Evolutionary conservation across 2,888 invertebrate species (phyloP), one percentile per base, ranked within the genome.

Genomic region (Ommatoiulus sabulosus): DNA sequence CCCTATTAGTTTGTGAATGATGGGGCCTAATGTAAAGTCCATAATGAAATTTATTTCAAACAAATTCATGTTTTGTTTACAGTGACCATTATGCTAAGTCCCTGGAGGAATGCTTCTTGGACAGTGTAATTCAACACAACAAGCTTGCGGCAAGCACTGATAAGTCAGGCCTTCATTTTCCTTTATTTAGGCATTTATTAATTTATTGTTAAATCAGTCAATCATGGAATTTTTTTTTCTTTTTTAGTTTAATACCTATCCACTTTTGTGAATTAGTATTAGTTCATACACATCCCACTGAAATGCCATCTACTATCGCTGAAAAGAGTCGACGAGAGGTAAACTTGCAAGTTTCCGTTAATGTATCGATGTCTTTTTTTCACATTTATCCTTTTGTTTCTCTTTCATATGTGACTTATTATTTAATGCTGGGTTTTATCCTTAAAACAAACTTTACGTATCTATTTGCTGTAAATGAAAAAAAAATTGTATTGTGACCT

Each of bases 191-290:
- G 63, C 20, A 44, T 87, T 86, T 5, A 5, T 44, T 86, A 24
- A 43, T 43, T 43, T 86, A 43, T 5, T 7, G 44, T 44, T 86
- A 44, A n/a, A 87, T 6, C 89, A 86, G 89, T 84, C 90, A 46
- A 46, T 46, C 46, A 46, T 46, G 5, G 46, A 46, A 46, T 46
- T 46, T 5, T 46, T 8, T 46, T 7, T 46, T 46, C 8, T 80
- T 15, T 7, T 80, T 80, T 91, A 93, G 96, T 91, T 93, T 95
- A 87, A 93, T 97, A 90, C 94, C 95, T 0, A 95, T 98, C 90
- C 95, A 97, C 92, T 96, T 97, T 92, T 97, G 97, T 91, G 97
- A 98, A 92, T 93, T 99, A 91, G 96, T 98, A 0, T 95, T 98
- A 89, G 94, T 99, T 63, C 98, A 98, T 93, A 95, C 97, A 12